Base-by-base conservation (phyloP, 1,140 invertebrate species). In the Alviniconcha marisindica region DNA sequence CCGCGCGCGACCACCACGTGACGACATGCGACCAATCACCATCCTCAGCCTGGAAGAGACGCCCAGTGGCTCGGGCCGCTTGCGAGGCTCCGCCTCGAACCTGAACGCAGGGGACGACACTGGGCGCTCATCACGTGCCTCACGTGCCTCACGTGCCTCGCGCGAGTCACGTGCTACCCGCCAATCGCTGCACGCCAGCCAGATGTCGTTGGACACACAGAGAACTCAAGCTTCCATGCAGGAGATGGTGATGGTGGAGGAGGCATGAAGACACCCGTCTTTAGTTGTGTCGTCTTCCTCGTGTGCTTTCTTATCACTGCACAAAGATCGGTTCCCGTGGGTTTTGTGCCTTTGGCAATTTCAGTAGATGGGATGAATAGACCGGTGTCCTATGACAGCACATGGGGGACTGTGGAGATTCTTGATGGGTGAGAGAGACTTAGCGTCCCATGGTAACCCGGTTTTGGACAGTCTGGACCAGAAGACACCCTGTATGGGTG, bases 171-270 rank as follows among this genome's bases (percentile, higher is more conserved):
- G 82, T 44, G 82, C 76, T 48, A 71, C 84, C 33, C 74, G 77
- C 28, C 81, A 76, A 48, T 84, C 85, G 5, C 79, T 87, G n/a
- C 85, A 86, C 84, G 83, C 83, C 82, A 89, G 85, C 81, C 85
- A 83, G 31, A 73, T 87, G 7, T 88, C 85, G 4, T 56, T 88
- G 42, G 87, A 85, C 51, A 85, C 85, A 21, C 87, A 85, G 77
- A 77, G 85, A 24, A 83, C 82, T 21, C 79, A 82, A n/a, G 54
- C 21, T 14, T 84, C 85, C 44, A 77, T 63, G 48, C 60, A 73
- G n/a, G 77, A 82, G 12, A 51, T 76, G 44, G 54, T 66, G 14
- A 78, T 48, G 56, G 82, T 77, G 60, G 83, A 84, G 40, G 83
- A 77, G 36, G 44, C 40, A 12, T 77, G 56, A 83, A 14, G 1